A percentile compares a stretch with the other conserved stretches of the same genome.
These are phyloP conservation scores for Pristionchus japonicus DNA, from an alignment of 2,888 invertebrate species.

Conservation along the genomic window DNA sequence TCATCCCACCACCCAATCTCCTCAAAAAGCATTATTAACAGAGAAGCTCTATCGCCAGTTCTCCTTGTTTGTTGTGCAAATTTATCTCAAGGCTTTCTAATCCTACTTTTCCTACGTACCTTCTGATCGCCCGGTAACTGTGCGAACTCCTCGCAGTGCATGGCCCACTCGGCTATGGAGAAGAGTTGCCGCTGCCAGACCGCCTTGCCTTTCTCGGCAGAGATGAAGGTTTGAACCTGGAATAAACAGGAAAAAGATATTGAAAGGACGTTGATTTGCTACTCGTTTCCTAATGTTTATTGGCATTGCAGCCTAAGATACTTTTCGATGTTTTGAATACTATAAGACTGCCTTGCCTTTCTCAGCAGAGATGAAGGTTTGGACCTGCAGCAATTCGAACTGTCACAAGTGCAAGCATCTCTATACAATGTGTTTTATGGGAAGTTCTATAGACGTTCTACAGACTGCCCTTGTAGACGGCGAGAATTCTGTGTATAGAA, in stretches of 20 bases:
- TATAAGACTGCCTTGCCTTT: not conserved
- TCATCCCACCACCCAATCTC: too few relatives aligned
- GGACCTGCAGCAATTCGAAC: not conserved
- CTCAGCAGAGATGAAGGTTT: not conserved
- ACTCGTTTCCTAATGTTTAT: not conserved
- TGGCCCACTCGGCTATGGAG: slow-evolving; percentile 37
- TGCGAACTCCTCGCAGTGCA: slow-evolving; percentile 43
- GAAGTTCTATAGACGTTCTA: too few relatives aligned
- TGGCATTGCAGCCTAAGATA: too few relatives aligned
- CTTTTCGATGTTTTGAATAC: too few relatives aligned
- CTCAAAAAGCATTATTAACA: too few relatives aligned
- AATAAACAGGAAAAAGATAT: not conserved
- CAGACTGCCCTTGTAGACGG: too few relatives aligned
- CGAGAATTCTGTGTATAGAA: too few relatives aligned
- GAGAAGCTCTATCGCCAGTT: too few relatives aligned
- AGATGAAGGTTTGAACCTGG: not conserved
- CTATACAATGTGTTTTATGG: too few relatives aligned
- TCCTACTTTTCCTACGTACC: not conserved
- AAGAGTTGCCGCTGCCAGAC: slow-evolving; percentile 35
- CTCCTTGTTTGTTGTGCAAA: not conserved
- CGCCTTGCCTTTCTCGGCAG: not conserved
- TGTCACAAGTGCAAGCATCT: too few relatives aligned
- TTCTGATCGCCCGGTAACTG: slow-evolving; percentile 28
- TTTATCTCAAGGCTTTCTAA: not conserved
- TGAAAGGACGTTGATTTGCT: not conserved